Percentiles rank a stretch among this genome's conserved stretches.
Conservation (phyloP, 2,113 vertebrate species). For the Heptranchias perlo region DNA sequence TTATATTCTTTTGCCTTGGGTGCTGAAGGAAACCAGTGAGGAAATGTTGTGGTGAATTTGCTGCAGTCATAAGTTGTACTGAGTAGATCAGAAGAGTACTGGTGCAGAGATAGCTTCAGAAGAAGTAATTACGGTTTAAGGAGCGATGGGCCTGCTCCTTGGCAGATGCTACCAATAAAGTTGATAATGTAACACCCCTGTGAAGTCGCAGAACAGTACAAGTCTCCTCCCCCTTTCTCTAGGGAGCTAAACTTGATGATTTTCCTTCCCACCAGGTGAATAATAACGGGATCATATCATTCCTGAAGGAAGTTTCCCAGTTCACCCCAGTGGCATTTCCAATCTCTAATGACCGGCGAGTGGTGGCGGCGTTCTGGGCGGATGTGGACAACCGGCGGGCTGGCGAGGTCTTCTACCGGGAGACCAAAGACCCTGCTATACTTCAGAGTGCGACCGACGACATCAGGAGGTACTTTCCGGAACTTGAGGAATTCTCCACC, state of each 20-base stretch:
- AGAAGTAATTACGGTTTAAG: background rate
- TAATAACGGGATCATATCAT: constrained; percentile 95
- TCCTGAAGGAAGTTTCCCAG: constrained; percentile 93
- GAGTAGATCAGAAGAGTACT: background rate
- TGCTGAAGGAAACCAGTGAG: background rate
- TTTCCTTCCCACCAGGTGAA: constrained; percentile 69
- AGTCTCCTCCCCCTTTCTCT: background rate
- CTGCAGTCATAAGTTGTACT: background rate
- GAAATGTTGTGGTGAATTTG: background rate
- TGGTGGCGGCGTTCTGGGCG: constrained; percentile 92
- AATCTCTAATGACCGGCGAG: constrained; percentile 88
- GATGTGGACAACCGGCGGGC: constrained; percentile 90
- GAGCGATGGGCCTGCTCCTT: background rate
- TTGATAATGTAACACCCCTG: background rate
- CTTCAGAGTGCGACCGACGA: constrained; percentile 70
- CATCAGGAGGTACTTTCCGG: constrained; percentile 73
- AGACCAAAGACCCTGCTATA: constrained; percentile 65
- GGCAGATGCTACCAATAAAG: background rate
- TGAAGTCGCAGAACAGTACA: background rate
- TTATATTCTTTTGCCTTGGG: background rate
- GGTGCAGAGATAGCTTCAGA: too few species aligned
- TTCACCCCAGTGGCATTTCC: constrained; percentile 94
- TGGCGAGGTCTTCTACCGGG: constrained; percentile 78
- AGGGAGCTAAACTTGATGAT: background rate
- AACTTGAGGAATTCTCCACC: constrained; percentile 70